These are phyloP conservation scores for Mesorhabditis belari DNA, from an alignment of 2,888 invertebrate species.

Conservation along the genomic window DNA sequence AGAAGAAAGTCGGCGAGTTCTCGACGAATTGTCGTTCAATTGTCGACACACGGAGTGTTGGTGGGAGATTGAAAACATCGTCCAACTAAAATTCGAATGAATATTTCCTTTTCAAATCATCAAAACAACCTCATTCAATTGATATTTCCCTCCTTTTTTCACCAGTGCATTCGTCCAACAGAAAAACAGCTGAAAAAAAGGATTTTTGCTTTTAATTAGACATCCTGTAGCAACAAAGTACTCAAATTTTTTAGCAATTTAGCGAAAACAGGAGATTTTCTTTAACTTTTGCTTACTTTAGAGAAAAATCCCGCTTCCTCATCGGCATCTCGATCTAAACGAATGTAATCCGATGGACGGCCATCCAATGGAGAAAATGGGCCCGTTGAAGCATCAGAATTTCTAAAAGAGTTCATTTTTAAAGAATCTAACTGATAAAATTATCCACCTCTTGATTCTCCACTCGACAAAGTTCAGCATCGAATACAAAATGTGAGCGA, in stretches of 20 bases:
- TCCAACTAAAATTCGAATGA: slow-evolving; percentile 59
- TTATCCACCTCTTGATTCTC: slow-evolving; percentile 12
- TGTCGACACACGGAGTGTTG: slow-evolving; percentile 63
- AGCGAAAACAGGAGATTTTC: too few species aligned
- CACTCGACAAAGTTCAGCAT: slow-evolving; percentile 22
- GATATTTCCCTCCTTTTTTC: slow-evolving; percentile 70
- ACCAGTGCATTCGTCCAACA: slow-evolving; percentile 43
- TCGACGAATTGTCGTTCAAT: slow-evolving; percentile 56
- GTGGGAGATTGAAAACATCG: slow-evolving; percentile 76
- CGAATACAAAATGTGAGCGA: slow-evolving; percentile 11
- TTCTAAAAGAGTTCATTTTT: background rate
- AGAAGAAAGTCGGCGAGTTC: slow-evolving; percentile 28
- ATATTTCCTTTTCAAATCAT: too few species aligned
- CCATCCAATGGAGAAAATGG: background rate
- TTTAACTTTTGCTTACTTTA: too few species aligned
- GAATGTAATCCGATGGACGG: slow-evolving; percentile 1
- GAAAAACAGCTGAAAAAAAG: slow-evolving; percentile 30
- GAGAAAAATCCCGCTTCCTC: slow-evolving; percentile 12
- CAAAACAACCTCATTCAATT: slow-evolving; percentile 60
- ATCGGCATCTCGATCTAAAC: slow-evolving; percentile 12
- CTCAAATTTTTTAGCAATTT: too few species aligned
- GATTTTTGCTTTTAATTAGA: background rate
- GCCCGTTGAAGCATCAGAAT: background rate
- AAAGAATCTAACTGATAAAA: background rate
- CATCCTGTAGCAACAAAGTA: too few species aligned